Percentiles rank a stretch among this genome's conserved stretches.
Evolutionary conservation across 2,797 vertebrate genomes (phyloP).

Genomic region (Anableps anableps): DNA sequence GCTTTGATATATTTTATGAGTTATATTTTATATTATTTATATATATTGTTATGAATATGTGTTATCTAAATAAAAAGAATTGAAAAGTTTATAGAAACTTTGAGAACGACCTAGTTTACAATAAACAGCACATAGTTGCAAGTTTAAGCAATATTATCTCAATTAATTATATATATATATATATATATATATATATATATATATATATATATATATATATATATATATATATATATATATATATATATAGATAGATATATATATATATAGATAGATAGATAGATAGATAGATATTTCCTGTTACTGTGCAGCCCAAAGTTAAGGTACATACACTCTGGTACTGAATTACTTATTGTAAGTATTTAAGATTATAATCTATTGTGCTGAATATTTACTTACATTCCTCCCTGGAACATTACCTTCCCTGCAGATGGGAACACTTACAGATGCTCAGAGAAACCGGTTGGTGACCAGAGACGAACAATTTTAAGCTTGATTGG

Average conservation of each 20-base stretch:
- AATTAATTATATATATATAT: neutral
- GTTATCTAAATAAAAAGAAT: neutral
- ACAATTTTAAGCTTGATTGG: neutral
- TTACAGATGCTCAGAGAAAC: neutral
- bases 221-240: too few species aligned
- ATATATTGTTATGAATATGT: neutral
- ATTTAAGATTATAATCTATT: slow-evolving; percentile 1
- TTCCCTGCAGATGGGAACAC: neutral
- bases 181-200: too few species aligned
- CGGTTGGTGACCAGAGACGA: neutral
- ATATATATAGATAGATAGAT: too few species aligned
- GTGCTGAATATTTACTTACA: neutral
- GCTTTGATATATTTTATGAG: neutral
- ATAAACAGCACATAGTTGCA: neutral
- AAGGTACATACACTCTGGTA: neutral
- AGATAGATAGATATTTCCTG: neutral
- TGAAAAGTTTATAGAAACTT: neutral
- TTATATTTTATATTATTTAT: too few species aligned
- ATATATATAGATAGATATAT: too few species aligned
- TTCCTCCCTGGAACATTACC: neutral
- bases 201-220: too few species aligned
- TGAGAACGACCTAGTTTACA: neutral
- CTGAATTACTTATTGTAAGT: neutral
- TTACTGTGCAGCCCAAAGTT: neutral
- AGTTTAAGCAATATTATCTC: neutral